Evolutionary conservation across 2,113 vertebrate genomes (phyloP), one percentile per base, ranked within the genome.

Genomic region (Chloropsis hardwickii): DNA sequence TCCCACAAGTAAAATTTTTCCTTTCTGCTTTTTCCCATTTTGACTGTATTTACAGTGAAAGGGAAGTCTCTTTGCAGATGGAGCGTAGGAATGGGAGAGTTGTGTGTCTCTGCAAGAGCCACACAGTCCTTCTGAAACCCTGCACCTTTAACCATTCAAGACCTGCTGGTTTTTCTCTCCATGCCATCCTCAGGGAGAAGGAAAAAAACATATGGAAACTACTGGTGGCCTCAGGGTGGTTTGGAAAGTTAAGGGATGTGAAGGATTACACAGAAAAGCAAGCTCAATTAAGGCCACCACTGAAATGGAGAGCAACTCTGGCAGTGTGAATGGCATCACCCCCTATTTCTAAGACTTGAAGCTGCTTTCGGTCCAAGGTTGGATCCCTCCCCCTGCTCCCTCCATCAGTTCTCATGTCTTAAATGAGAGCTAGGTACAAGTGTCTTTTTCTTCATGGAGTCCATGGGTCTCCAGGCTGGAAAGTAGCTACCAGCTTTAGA

Each of bases 21-120:
- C 83, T 57, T 83, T 78, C 65, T 72, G 60, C 29, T 77, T 92
- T 89, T 84, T 67, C 84, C 73, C 31, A 4, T 53, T 96, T 94
- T 89, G 11, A 1, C 89, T 48, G 51, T 84, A 44, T 81, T 91
- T 81, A 81, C 81, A 89, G 78, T 91, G 87, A 85, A 96, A 89
- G 87, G 89, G 81, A 97, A 91, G 73, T 93, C 67, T 92, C 86
- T 94, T 35, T 89, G 93, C 95, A 96, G 95, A 92, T 78, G 81
- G 92, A 92, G 87, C 24, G 35, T 91, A 94, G 87, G 94, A 94
- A 93, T 5, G 11, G 64, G 78, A 89, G 78, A 4, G 5, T 9
- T 91, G 78, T 7, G 60, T 45, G 81, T 85, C 56, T 87, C 51
- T 90, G 84, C 69, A 95, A 93, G 71, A 44, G 60, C 42, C 73